Evolutionary conservation across 2,888 invertebrate genomes (phyloP).

Genomic region (Troglohyphantes excavatus): DNA sequence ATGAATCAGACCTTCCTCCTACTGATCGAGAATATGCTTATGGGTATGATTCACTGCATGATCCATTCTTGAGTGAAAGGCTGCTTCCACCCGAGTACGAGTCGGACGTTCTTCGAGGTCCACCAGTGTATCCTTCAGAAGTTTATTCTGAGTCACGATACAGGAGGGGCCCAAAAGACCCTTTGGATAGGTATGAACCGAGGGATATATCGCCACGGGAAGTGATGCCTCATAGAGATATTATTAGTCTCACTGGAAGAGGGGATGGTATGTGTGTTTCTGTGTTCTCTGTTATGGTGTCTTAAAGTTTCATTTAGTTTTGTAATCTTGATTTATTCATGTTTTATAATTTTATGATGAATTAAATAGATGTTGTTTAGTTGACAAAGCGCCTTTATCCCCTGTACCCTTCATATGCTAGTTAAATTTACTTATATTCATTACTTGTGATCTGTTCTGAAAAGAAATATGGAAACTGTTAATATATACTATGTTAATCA

Average conservation of each 20-base stretch:
- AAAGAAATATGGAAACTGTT: no score
- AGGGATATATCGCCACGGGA: slow-evolving; percentile 69
- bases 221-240: slow-evolving; percentile 69
- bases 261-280: slow-evolving; percentile 49
- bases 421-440: no score
- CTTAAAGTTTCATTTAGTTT: neutral
- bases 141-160: slow-evolving; percentile 69
- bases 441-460: no score
- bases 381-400: no score
- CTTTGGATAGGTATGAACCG: slow-evolving; percentile 59
- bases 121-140: slow-evolving; percentile 67
- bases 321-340: neutral
- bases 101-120: slow-evolving; percentile 48
- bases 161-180: slow-evolving; percentile 62
- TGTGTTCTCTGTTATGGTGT: neutral
- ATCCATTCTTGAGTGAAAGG: slow-evolving; percentile 67
- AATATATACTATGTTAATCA: no score
- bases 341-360: no score
- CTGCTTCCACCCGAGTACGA: slow-evolving; percentile 74
- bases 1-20: slow-evolving; percentile 70
- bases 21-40: slow-evolving; percentile 69
- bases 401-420: no score
- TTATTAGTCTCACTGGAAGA: slow-evolving; percentile 63
- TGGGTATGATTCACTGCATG: slow-evolving; percentile 71
- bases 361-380: no score